Conservation (phyloP, 2,113 vertebrate genomes). For the Urocitellus parryii region DNA sequence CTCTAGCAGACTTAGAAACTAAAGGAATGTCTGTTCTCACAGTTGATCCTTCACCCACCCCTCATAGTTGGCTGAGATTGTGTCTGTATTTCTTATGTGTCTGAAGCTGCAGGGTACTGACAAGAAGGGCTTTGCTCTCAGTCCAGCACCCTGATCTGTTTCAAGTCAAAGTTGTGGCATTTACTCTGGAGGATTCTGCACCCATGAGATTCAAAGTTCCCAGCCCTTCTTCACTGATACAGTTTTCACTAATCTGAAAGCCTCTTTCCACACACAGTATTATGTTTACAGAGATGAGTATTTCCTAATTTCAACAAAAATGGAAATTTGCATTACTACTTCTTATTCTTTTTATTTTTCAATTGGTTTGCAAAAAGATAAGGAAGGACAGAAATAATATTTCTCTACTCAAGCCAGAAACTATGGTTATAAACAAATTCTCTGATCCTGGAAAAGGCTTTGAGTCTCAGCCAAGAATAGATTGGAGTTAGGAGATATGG, state of each 20-base stretch:
- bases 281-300: neutral
- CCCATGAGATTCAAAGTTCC: neutral
- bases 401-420: neutral
- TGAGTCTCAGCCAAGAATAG: slow-evolving; percentile 1
- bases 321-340: neutral
- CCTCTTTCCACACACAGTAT: neutral
- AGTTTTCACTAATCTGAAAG: neutral
- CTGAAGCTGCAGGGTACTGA: neutral
- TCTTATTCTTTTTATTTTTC: neutral
- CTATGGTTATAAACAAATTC: slow-evolving; percentile 44
- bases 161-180: neutral
- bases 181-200: neutral
- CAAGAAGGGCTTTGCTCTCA: neutral
- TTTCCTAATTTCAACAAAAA: neutral
- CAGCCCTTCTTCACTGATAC: neutral
- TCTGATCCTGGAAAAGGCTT: neutral
- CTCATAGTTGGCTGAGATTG: neutral
- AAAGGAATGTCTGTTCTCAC: neutral
- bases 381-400: neutral
- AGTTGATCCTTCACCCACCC: neutral
- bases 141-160: neutral
- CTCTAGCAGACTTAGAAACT: neutral
- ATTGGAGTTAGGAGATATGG: neutral
- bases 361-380: neutral
- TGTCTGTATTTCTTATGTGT: neutral